Percentiles rank a stretch among this genome's conserved stretches.
These are phyloP conservation scores for Botia kubotai DNA, from an alignment of 2,797 vertebrate species.

Conservation along the genomic window DNA sequence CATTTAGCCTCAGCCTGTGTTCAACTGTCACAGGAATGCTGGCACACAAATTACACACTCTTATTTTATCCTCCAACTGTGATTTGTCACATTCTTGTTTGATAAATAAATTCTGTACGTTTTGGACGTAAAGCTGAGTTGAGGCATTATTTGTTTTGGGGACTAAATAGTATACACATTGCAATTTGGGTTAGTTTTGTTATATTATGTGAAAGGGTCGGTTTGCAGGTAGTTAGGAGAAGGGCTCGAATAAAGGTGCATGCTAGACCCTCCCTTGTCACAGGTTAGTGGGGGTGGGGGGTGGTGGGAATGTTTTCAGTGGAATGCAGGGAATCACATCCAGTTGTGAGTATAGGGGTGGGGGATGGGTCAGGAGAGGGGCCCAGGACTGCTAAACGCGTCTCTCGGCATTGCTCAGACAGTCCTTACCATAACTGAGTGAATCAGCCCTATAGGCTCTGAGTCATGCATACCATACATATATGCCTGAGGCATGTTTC, in stretches of 20 bases:
- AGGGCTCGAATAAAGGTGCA: slow-evolving; percentile 44
- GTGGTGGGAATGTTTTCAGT: slow-evolving; percentile 68
- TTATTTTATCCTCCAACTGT: background rate
- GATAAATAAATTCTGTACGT: slow-evolving; percentile 10
- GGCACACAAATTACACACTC: background rate
- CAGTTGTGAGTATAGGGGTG: slow-evolving; percentile 54
- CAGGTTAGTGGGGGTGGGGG: slow-evolving; percentile 65
- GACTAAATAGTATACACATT: background rate
- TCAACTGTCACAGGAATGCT: background rate
- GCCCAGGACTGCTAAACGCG: slow-evolving; percentile 49
- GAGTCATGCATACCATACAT: slow-evolving; percentile 6
- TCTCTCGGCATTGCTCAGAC: slow-evolving; percentile 51
- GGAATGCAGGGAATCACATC: slow-evolving; percentile 89
- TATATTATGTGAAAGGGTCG: background rate
- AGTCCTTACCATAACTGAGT: slow-evolving; percentile 32
- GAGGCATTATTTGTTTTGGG: slow-evolving; percentile 7
- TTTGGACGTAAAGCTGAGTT: background rate
- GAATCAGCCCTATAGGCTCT: slow-evolving; percentile 36
- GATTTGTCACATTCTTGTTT: background rate
- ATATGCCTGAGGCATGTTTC: slow-evolving; percentile 16
- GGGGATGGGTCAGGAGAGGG: slow-evolving; percentile 54
- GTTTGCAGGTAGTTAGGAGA: slow-evolving; percentile 25
- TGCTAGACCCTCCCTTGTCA: slow-evolving; percentile 75
- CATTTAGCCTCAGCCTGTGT: slow-evolving; percentile 83
- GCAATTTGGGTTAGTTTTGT: background rate